phyloP scores from a whole-genome alignment of 2,888 invertebrate species.

The Erebia aethiops region DNA sequence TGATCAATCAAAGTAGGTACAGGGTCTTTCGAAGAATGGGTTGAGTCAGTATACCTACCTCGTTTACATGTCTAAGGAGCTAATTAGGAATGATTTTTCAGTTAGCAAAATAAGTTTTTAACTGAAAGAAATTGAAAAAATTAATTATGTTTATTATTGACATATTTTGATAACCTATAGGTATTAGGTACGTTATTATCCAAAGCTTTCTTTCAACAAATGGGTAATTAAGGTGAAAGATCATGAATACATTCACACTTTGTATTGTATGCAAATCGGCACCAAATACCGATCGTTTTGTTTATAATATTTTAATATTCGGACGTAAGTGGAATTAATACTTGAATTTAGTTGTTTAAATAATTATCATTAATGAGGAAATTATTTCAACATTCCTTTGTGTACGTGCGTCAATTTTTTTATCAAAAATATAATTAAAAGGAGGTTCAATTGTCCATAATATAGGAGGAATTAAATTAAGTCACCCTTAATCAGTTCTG shows the following conservation, averaged over 20 bases:
- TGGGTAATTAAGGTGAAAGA: slow-evolving; percentile 51
- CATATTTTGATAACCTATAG: no score
- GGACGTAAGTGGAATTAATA: slow-evolving; percentile 33
- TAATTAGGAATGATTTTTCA: no score
- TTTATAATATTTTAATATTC: slow-evolving; percentile 18
- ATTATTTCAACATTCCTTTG: slow-evolving; percentile 17
- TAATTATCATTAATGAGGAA: background rate
- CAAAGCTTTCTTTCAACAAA: slow-evolving; percentile 49
- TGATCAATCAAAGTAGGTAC: no score
- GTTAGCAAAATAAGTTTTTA: no score
- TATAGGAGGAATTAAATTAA: no score
- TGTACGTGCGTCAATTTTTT: background rate
- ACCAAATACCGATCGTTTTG: slow-evolving; percentile 20
- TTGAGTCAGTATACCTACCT: no score
- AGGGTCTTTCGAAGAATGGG: no score
- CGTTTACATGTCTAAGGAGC: no score
- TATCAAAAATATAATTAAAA: background rate
- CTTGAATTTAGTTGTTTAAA: slow-evolving; percentile 31
- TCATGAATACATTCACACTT: slow-evolving; percentile 45
- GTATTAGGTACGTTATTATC: background rate
- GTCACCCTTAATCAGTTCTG: no score
- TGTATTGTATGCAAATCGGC: slow-evolving; percentile 48
- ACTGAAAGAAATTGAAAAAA: no score
- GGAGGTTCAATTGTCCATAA: no score
- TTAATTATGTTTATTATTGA: no score